These are phyloP conservation scores for Hypanus sabinus DNA, from an alignment of 2,113 vertebrate genomes.

Conservation along the genomic window DNA sequence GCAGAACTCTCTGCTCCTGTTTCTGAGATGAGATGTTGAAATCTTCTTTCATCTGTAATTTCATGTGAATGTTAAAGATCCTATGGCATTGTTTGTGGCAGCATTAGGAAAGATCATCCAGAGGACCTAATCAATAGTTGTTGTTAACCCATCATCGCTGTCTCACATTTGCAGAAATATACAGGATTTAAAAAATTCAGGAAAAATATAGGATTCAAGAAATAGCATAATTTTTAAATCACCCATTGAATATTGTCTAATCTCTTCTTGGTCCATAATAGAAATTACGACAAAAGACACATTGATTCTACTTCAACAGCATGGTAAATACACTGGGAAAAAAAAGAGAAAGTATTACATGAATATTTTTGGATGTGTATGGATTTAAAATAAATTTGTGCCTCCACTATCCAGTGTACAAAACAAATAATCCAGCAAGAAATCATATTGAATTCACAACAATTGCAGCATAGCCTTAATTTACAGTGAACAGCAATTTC, in stretches of 20 bases:
- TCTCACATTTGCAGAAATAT: background rate
- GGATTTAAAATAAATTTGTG: background rate
- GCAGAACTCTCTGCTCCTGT: background rate
- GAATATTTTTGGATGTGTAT: background rate
- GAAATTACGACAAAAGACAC: background rate
- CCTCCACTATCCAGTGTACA: background rate
- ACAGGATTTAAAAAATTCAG: background rate
- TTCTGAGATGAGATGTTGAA: background rate
- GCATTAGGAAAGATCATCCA: background rate
- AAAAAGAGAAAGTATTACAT: constrained; percentile 13
- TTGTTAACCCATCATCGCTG: background rate
- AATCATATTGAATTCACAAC: background rate
- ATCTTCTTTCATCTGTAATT: too few relatives aligned
- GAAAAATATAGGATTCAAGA: background rate
- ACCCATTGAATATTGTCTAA: background rate
- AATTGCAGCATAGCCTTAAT: background rate
- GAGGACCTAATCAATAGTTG: background rate
- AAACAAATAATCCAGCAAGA: background rate
- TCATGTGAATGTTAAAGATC: background rate
- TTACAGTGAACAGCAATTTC: background rate
- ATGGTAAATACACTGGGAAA: background rate
- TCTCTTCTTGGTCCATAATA: background rate
- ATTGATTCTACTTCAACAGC: background rate
- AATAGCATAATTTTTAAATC: background rate
- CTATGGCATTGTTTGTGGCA: background rate